phyloP scores from a whole-genome alignment of 2,888 invertebrate genomes.

The Yponomeuta malinellus region DNA sequence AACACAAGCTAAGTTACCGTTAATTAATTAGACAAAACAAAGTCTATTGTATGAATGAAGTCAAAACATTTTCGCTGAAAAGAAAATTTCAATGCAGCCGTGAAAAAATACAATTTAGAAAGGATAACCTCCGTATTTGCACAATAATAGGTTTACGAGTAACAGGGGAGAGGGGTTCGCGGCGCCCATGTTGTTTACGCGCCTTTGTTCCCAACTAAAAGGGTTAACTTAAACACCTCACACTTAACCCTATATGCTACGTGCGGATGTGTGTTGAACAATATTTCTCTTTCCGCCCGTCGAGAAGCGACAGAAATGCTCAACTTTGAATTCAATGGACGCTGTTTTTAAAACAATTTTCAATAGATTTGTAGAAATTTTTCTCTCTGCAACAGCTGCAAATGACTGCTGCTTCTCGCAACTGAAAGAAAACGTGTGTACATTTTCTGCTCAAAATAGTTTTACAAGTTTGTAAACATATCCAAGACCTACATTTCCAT shows the following conservation, averaged over 20 bases:
- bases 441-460: no score
- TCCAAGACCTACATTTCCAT: not conserved
- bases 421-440: not conserved
- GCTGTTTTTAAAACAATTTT: not conserved
- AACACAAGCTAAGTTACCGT: not conserved
- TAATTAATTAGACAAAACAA: not conserved
- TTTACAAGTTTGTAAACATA: no score
- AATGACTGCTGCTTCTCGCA: not conserved
- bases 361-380: not conserved
- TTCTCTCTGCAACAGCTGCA: not conserved
- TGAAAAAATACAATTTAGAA: constrained; percentile 31
- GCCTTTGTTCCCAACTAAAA: constrained; percentile 55
- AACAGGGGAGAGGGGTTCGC: constrained; percentile 25
- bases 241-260: constrained; percentile 42
- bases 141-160: constrained; percentile 33
- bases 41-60: constrained; percentile 18
- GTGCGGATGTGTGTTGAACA: constrained; percentile 39
- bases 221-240: constrained; percentile 53
- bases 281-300: constrained; percentile 29
- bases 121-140: constrained; percentile 37
- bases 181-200: constrained; percentile 34
- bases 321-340: not conserved
- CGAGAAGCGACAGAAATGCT: not conserved
- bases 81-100: constrained; percentile 17
- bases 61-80: constrained; percentile 2